Evolutionary conservation across 1,140 invertebrate species (phyloP).

Genomic region (Wiebesia pumilae): DNA sequence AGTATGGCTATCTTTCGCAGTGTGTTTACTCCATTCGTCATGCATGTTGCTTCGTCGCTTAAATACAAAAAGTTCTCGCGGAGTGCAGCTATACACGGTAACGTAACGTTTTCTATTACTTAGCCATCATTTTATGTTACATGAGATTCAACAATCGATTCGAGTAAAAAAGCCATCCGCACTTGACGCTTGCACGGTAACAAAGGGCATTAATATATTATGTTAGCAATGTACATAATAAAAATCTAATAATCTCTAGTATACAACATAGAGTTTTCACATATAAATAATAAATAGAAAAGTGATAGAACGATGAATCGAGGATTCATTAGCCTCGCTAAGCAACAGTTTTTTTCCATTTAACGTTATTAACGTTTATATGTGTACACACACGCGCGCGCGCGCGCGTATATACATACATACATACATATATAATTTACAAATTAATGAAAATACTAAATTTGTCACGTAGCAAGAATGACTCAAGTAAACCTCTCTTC

Average conservation of each 20-base stretch:
- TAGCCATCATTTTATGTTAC: conserved; percentile 66
- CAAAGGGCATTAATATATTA: conserved; percentile 72
- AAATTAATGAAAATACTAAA: conserved; percentile 19
- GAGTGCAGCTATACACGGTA: conserved; percentile 70
- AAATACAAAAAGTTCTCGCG: conserved; percentile 67
- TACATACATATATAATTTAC: conserved; percentile 44
- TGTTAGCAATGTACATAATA: conserved; percentile 66
- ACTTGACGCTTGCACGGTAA: conserved; percentile 66
- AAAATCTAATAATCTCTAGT: conserved; percentile 67
- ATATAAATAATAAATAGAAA: conserved; percentile 61
- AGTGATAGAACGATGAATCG: not conserved
- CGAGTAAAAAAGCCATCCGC: conserved; percentile 72
- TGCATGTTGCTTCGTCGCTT: conserved; percentile 63
- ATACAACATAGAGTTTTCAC: conserved; percentile 63
- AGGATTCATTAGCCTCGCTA: conserved; percentile 20
- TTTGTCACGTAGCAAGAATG: conserved; percentile 23
- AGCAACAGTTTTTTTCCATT: conserved; percentile 19
- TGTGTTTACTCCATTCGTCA: conserved; percentile 60
- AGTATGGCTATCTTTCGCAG: conserved; percentile 65
- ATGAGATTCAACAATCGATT: conserved; percentile 73
- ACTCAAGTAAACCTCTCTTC: conserved; percentile 38
- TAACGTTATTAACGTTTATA: not conserved
- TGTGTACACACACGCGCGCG: no score
- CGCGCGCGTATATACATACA: no score
- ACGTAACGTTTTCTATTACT: conserved; percentile 59